Evolutionary conservation across 2,113 vertebrate species (phyloP), one percentile per base, ranked within the genome.

Genomic region (Gallinago jamesoni): DNA sequence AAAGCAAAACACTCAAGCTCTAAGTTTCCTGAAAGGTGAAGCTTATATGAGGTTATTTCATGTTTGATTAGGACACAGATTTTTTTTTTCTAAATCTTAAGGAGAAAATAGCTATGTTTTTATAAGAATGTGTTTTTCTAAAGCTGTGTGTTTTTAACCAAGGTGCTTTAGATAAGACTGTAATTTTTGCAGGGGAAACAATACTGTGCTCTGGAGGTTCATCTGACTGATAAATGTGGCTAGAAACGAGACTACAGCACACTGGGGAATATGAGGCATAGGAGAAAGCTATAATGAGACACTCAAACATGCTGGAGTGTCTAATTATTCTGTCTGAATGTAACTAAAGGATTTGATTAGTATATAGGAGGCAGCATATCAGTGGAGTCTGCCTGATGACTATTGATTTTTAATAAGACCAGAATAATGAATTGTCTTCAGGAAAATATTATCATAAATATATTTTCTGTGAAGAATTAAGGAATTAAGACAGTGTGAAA

Each of bases 371-470:
- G 16, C 37, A 94, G 59, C 47, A 69, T 35, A 53, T 56, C 14
- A 79, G 28, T 70, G 37, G n/a, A 95, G 55, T 84, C 70, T 91
- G 59, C 18, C 45, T 74, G 64, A 75, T 75, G 87, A 88, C 59
- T 91, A 85, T 47, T 70, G 87, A 83, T 95, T 96, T 96, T 94
- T 96, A 86, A 93, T 94, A 92, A 88, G 24, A 35, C 21, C 19
- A 43, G 47, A 84, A 94, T 74, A 94, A 95, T 70, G 41, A 88
- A 86, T 77, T 83, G 15, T 86, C 67, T 70, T 85, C 31, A 77
- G 52, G 55, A 94, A 95, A 90, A 86, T 67, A 74, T 92, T 90
- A 47, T 60, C 30, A 91, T 73, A 85, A 88, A 85, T 84, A 59
- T 88, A 67, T 88, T 92, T 94, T 64, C 70, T 43, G 11, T 62